Evolutionary conservation across 1,140 invertebrate species (phyloP), one percentile per base, ranked within the genome.

Genomic region (Cephus cinctus): DNA sequence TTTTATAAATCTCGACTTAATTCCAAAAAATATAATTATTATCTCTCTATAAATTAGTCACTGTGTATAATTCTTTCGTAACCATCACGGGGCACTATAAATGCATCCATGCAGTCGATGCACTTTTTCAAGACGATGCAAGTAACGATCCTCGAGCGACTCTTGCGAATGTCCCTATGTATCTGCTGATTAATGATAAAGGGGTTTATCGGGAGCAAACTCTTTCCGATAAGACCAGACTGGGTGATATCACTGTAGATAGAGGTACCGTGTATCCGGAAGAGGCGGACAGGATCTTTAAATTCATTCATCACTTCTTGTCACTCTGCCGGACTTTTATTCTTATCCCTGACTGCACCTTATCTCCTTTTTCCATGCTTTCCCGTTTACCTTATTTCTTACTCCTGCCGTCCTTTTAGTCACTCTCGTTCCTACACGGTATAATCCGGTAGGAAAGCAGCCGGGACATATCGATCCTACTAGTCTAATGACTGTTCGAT

Each of bases 271-370:
- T 21, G 32, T 35, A 35, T 25, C 15, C 41, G 11, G 19, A 30
- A 14, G 34, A 50, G 47, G 34, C 21, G 23, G 21, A 35, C 39
- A 15, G 42, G 31, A 44, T 18, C 43, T 54, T 54, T 41, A 46
- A 52, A 52, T 56, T 56, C 50, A 56, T 56, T 56, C 46, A 51
- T 56, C 50, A 56, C 49, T 55, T 40, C 34, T 52, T 50, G 45
- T 31, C 36, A 23, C 38, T 41, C 14, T 14, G 21, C 32, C 46
- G 6, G n/a, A 27, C 19, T 46, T 43, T 25, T 27, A 36, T 50
- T 27, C 16, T 21, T 34, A 20, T 19, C 20, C 14, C 32, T 31
- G 25, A 5, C 20, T 44, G 15, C 30, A 27, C 25, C 14, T 19
- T 15, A 38, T 44, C 16, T 30, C 42, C 23, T 31, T 44, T 18